Evolutionary conservation across 2,797 vertebrate genomes (phyloP).

Genomic region (Pangasius mekongensis): DNA sequence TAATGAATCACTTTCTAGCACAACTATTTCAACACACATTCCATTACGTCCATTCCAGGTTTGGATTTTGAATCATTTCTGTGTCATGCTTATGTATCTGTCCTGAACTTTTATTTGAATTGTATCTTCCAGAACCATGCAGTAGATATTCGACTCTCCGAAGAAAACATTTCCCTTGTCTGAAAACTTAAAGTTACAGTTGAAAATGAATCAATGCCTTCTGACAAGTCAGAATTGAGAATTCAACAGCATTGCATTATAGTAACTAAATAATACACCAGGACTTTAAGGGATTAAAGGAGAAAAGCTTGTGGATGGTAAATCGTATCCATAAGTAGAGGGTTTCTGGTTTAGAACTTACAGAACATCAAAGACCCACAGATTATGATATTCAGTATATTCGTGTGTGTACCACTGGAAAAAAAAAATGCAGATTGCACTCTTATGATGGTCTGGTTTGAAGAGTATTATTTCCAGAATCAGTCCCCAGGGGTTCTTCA

Average conservation of each 20-base stretch:
- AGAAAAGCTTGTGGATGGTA: neutral
- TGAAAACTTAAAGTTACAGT: neutral
- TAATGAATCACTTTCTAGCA: slow-evolving; percentile 9
- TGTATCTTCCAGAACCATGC: neutral
- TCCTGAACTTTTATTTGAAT: neutral
- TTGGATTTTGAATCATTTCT: slow-evolving; percentile 17
- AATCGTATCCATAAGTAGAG: neutral
- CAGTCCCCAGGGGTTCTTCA: neutral
- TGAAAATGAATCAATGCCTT: neutral
- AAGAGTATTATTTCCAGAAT: slow-evolving; percentile 18
- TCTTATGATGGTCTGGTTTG: neutral
- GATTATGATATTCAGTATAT: neutral
- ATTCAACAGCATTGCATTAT: neutral
- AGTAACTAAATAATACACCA: neutral
- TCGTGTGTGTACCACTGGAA: neutral
- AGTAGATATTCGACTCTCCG: neutral
- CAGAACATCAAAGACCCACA: neutral
- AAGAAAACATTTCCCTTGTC: neutral
- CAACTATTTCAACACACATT: slow-evolving; percentile 19
- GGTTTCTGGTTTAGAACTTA: neutral
- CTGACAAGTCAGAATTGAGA: neutral
- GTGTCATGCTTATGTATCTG: neutral
- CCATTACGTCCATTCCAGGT: neutral
- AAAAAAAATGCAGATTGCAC: neutral
- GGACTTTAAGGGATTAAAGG: neutral